Evolutionary conservation across 2,797 vertebrate genomes (phyloP).

Genomic region (Smutsia gigantea): DNA sequence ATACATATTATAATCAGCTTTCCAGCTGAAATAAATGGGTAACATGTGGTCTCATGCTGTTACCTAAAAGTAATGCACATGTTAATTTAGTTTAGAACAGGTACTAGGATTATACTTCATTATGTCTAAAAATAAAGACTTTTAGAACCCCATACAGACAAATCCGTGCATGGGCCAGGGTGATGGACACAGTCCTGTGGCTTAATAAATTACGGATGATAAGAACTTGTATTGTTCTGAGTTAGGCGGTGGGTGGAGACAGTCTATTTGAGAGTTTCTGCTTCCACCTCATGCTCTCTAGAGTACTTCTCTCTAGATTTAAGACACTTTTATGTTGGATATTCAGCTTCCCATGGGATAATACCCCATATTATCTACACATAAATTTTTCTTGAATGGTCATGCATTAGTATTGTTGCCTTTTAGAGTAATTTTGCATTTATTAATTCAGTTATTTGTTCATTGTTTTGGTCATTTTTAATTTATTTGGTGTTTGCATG

Average conservation of each 20-base stretch:
- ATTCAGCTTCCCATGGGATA: neutral
- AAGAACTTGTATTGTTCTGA: neutral
- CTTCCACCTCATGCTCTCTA: neutral
- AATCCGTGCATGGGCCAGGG: neutral
- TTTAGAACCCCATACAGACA: neutral
- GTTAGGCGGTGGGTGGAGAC: neutral
- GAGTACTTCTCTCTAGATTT: neutral
- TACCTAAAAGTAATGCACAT: constrained; percentile 47
- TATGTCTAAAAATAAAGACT: constrained; percentile 65
- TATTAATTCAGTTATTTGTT: neutral
- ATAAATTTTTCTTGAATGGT: neutral
- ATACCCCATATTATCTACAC: neutral
- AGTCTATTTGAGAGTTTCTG: neutral
- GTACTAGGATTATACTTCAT: constrained; percentile 47
- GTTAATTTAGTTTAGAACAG: constrained; percentile 65
- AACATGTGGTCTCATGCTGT: neutral
- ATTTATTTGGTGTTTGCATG: neutral
- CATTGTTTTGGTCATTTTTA: neutral
- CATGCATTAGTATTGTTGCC: neutral
- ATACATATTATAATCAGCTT: constrained; percentile 17
- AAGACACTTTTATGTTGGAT: neutral
- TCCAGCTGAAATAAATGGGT: constrained; percentile 59
- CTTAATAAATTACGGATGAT: constrained; percentile 49
- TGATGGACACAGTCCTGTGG: neutral
- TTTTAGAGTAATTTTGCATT: neutral